These are phyloP conservation scores for Pithys albifrons DNA, from an alignment of 2,113 vertebrate genomes.

Conservation along the genomic window DNA sequence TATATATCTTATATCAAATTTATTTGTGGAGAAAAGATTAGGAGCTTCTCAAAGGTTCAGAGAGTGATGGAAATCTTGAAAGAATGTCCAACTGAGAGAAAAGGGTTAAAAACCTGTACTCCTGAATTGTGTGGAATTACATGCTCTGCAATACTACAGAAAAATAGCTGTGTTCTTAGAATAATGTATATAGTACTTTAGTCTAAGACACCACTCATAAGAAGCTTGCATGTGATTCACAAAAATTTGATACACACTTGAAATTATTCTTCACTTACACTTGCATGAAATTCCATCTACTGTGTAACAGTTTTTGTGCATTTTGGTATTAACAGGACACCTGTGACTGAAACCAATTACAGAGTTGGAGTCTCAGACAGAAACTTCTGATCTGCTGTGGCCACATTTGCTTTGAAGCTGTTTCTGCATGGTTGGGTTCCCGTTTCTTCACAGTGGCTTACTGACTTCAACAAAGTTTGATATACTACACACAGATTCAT, in stretches of 20 bases:
- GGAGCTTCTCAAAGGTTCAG: not conserved
- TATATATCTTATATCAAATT: not conserved
- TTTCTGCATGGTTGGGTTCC: not conserved
- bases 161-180: not conserved
- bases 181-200: not conserved
- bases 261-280: not conserved
- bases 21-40: not conserved
- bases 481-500: accelerated
- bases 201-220: not conserved
- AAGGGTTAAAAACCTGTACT: not conserved
- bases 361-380: not conserved
- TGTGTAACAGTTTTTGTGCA: not conserved
- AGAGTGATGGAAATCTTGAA: not conserved
- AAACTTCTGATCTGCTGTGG: not conserved
- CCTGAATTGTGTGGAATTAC: not conserved
- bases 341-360: not conserved
- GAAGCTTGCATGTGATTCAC: accelerated
- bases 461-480: not conserved
- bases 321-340: not conserved
- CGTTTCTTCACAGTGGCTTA: not conserved
- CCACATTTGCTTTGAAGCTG: not conserved
- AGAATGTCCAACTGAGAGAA: not conserved
- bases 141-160: not conserved
- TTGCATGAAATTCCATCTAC: not conserved
- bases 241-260: not conserved